Percentiles rank a stretch among this genome's conserved stretches.
Evolutionary conservation across 2,797 vertebrate genomes (phyloP).

Genomic region (Vespertilio murinus): DNA sequence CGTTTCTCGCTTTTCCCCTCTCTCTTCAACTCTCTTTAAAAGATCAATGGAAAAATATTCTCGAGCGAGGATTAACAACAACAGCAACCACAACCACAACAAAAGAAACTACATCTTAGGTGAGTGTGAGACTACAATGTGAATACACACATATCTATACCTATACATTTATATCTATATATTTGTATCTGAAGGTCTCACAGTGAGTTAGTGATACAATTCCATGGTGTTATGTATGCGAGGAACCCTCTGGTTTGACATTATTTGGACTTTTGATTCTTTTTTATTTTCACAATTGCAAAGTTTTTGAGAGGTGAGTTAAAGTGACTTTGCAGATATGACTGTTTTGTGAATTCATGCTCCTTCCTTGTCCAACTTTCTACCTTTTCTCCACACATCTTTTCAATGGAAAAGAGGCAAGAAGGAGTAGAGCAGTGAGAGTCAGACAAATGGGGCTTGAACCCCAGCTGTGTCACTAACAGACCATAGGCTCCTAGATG

Average conservation of each 20-base stretch:
- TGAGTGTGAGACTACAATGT: conserved; percentile 1
- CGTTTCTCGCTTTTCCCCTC: too few species aligned
- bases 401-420: neutral
- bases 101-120: neutral
- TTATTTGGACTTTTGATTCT: conserved; percentile 24
- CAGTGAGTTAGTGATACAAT: neutral
- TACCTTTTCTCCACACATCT: neutral
- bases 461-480: neutral
- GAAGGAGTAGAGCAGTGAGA: neutral
- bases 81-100: too few species aligned
- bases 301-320: neutral
- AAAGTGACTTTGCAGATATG: neutral
- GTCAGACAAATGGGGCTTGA: neutral
- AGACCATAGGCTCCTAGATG: neutral
- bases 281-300: neutral
- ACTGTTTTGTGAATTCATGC: neutral
- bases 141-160: neutral
- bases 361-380: neutral
- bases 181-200: neutral
- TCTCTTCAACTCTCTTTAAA: too few species aligned
- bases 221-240: neutral
- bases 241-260: neutral
- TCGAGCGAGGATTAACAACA: too few species aligned
- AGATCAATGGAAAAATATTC: too few species aligned
- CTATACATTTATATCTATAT: neutral